Evolutionary conservation across 92 coral and sea anemone species (phyloP), one percentile per base, ranked within the genome.

Genomic region (Zoanthus solanderi): DNA sequence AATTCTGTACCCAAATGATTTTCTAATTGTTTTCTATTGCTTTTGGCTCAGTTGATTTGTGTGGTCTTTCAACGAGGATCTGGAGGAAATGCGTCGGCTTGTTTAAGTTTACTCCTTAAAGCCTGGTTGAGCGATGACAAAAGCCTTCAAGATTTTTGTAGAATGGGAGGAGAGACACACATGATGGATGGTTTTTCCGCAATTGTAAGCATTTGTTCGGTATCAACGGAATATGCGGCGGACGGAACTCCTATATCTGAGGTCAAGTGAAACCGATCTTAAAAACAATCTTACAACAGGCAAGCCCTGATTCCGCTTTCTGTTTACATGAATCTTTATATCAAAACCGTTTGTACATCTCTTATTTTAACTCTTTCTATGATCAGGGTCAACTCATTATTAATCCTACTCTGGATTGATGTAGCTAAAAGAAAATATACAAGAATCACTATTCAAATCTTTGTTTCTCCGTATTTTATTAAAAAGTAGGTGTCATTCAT

Each of bases 151-250:
- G 50, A 54, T 77, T 61, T 46, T 23, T 48, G 85, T 66, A 75
- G 23, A 66, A 81, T 81, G 85, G 85, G 85, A 81, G 85, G 85
- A 81, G 85, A 54, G 58, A 66, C 42, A 18, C 45, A 23, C 65
- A 66, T 81, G 85, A 81, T 81, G 85, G 85, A 81, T 81, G 75
- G 75, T 65, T 81, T 78, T 81, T 81, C 85, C 85, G 85, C 45
- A 81, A 47, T 67, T 50, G 32, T 81, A 66, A n/a, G 75, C 85
- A 81, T 81, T 81, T 81, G 85, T 46, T 81, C 65, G 60, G 61
- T 81, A 81, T 81, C 75, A 65, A 42, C 71, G 29, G 67, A 46
- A 32, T 7, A 69, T 10, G 45, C 47, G 10, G 30, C 29, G 54
- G 54, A 61, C 72, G 37, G 56, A n/a, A 29, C 48, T 63, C 73